Percentiles rank a stretch among this genome's conserved stretches.
These are phyloP conservation scores for Psittacula derbiana DNA, from an alignment of 2,797 vertebrate genomes.

Conservation along the genomic window DNA sequence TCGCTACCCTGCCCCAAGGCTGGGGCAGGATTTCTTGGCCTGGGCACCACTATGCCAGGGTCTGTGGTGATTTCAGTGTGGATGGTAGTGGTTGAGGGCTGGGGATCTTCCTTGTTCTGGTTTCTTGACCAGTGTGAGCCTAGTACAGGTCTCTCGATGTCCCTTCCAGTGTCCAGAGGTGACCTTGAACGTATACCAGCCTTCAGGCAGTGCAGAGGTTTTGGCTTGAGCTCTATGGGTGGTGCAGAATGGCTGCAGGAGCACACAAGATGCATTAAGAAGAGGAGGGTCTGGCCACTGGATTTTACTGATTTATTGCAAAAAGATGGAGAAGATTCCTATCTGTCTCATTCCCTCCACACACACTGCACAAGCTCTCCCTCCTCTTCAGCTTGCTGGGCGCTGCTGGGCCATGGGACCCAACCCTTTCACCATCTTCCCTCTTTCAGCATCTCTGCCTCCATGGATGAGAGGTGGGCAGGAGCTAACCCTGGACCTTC, in stretches of 20 bases:
- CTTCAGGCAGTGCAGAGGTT: not conserved
- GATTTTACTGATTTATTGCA: not conserved
- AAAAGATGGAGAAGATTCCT: not conserved
- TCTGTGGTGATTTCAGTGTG: not conserved
- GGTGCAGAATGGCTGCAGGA: not conserved
- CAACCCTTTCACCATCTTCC: not conserved
- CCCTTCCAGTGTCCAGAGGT: not conserved
- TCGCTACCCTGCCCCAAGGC: fast-evolving
- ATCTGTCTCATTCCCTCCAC: not conserved
- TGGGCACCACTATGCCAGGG: not conserved
- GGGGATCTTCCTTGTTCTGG: not conserved
- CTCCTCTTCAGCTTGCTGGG: not conserved
- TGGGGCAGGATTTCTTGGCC: not conserved
- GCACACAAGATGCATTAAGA: fast-evolving
- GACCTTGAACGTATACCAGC: fast-evolving
- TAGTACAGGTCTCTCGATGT: not conserved
- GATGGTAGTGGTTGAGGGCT: fast-evolving
- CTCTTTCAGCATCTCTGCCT: not conserved
- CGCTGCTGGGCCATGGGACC: fast-evolving
- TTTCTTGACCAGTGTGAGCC: not conserved
- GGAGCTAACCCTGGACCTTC: not conserved
- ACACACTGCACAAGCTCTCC: not conserved
- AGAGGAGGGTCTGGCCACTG: not conserved
- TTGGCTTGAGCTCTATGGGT: not conserved
- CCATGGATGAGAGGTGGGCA: not conserved